Evolutionary conservation across 2,797 vertebrate genomes (phyloP).

Genomic region (Threskiornis aethiopicus): DNA sequence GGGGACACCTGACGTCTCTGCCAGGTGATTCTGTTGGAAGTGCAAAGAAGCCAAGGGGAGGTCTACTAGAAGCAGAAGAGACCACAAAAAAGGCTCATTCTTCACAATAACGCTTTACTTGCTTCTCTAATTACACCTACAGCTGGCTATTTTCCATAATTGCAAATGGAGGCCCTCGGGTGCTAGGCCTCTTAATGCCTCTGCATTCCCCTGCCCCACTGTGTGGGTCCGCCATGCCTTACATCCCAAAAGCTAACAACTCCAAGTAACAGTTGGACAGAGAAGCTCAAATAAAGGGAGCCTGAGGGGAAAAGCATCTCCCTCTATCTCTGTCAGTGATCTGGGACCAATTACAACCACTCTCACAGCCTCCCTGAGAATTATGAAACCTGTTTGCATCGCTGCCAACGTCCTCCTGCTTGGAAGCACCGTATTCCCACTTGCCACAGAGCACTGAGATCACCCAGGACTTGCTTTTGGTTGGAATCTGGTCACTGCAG

Average conservation of each 20-base stretch:
- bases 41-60: not conserved
- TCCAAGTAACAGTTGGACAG: not conserved
- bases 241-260: not conserved
- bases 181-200: not conserved
- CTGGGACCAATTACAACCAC: not conserved
- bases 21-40: not conserved
- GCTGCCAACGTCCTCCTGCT: not conserved
- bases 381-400: not conserved
- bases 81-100: not conserved
- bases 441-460: not conserved
- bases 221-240: not conserved
- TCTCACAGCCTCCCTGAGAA: not conserved
- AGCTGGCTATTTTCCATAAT: not conserved
- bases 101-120: not conserved
- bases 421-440: not conserved
- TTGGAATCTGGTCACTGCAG: not conserved
- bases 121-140: not conserved
- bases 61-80: not conserved
- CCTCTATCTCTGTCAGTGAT: not conserved
- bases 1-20: not conserved
- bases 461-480: not conserved
- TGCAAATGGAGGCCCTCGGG: not conserved
- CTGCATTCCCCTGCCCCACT: not conserved
- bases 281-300: not conserved
- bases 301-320: not conserved